A percentile compares a stretch with the other conserved stretches of the same genome.
Conservation (phyloP, 2,888 invertebrate species). For the Oxyteleia sp. region DNA sequence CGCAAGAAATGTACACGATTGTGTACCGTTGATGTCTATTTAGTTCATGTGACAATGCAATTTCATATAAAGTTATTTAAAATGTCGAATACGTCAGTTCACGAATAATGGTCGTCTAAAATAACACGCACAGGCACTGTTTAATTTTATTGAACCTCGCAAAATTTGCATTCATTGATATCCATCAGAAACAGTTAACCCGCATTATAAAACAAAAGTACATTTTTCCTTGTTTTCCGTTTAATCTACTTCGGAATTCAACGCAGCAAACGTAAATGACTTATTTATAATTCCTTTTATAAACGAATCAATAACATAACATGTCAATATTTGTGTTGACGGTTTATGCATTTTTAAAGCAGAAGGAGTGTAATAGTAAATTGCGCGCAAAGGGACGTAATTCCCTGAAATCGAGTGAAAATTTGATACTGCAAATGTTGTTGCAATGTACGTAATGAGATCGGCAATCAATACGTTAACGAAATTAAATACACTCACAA, state of each 20-base stretch:
- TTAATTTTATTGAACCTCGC: background rate
- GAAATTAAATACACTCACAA: too few species aligned
- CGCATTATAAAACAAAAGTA: background rate
- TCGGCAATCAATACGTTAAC: slow-evolving; percentile 33
- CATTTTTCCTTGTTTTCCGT: slow-evolving; percentile 30
- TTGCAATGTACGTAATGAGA: slow-evolving; percentile 38
- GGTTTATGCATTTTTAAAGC: slow-evolving; percentile 39
- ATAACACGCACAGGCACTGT: background rate
- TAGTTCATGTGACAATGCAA: too few species aligned
- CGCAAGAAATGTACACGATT: too few species aligned
- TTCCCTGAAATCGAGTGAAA: slow-evolving; percentile 41
- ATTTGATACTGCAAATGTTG: slow-evolving; percentile 39
- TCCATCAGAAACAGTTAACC: slow-evolving; percentile 20
- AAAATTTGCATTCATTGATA: slow-evolving; percentile 16
- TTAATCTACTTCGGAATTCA: slow-evolving; percentile 28
- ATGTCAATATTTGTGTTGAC: slow-evolving; percentile 46
- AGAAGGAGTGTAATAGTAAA: slow-evolving; percentile 4
- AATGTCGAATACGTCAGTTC: background rate
- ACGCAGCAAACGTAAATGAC: slow-evolving; percentile 32
- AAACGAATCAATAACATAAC: slow-evolving; percentile 27
- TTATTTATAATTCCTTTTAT: slow-evolving; percentile 42
- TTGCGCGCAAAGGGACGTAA: slow-evolving; percentile 27
- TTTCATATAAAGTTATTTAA: background rate
- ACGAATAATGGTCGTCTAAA: background rate
- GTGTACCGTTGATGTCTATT: too few species aligned